Base-by-base conservation (phyloP, 2,888 invertebrate genomes). In the Thymelicus sylvestris region DNA sequence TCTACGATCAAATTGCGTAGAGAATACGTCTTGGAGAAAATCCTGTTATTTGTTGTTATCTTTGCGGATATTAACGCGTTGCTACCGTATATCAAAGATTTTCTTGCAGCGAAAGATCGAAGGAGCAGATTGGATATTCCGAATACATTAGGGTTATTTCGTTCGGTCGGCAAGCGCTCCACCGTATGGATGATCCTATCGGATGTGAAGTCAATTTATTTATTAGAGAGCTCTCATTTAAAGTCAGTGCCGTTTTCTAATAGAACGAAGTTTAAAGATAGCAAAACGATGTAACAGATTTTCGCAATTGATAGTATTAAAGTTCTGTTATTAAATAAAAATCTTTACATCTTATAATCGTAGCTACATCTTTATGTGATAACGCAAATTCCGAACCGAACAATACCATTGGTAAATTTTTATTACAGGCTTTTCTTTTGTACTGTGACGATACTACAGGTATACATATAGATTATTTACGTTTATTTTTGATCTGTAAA, bases 1-100 rank as follows among this genome's bases (percentile, higher is more conserved):
- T 89, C 90, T 82, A 74, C 61, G 79, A 88, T 89, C 86, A 77
- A 77, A 79, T 77, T 80, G 82, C 85, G 81, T 80, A 76, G 75
- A 79, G 84, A 83, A 86, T 87, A 83, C 84, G 81, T 84, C 81
- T 80, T 79, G 75, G 71, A 65, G 70, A 71, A 65, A 65, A 60
- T 65, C 65, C 70, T 70, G 70, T 70, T 70, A 70, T 70, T 70
- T 44, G 70, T 77, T 77, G 80, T 84, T 87, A 87, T 87, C 86
- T 83, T 73, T 69, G 75, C 77, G 74, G 76, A 81, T 70, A 82
- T 83, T 83, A 83, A 83, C 83, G 81, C 81, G 78, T 82, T 82
- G 85, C 86, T 82, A 85, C 84, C 81, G 83, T 85, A 84, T 80
- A 87, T 86, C 85, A 83, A 76, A 76, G 66, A 73, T 67, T 67